Base-by-base conservation (phyloP, 2,888 invertebrate genomes). In the Operophtera brumata region DNA sequence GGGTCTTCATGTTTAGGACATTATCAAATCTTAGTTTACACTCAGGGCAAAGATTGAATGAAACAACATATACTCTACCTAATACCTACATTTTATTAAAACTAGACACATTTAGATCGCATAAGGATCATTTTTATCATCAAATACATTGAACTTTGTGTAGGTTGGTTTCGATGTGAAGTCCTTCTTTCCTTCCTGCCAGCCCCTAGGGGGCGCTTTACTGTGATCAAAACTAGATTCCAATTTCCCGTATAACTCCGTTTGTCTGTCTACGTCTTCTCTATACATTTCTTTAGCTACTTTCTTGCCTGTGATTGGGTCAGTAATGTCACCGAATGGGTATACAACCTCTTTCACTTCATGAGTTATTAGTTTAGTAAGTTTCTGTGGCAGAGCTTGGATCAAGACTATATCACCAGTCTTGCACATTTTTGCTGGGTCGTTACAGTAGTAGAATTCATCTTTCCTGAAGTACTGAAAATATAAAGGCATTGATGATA, bases 381-480 rank as follows among this genome's bases (percentile, higher is more conserved):
- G 70, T 78, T 94, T 95, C 54, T 93, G 84, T 1, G 94, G 93
- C 44, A 97, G 78, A 64, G 93, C 92, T 77, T 95, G 92, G 63
- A 97, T 94, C 10, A 97, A 86, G 4, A 96, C 96, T 41, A 96
- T 90, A 73, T 97, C 97, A 1, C 97, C 97, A 8, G 94, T 92
- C 84, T 96, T 96, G 74, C 96, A 96, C 42, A 91, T 71, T 67
- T 94, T 93, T 1, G 93, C 77, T 0, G 96, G 96, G 87, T 97
- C 97, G 73, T 94, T 91, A 35, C 96, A 96, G 71, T 94, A 96
- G 56, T 93, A 86, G 65, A 92, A 93, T 62, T 94, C 92, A 62
- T 93, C 92, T 78, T 94, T 94, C 62, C 91, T 91, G 72, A 96
- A 97, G 77, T 96, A 96, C 96, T 96, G 80, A 43, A 91, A 91